These are phyloP conservation scores for Rhamphomyia laevipes DNA, from an alignment of 2,888 invertebrate species.

Conservation along the genomic window DNA sequence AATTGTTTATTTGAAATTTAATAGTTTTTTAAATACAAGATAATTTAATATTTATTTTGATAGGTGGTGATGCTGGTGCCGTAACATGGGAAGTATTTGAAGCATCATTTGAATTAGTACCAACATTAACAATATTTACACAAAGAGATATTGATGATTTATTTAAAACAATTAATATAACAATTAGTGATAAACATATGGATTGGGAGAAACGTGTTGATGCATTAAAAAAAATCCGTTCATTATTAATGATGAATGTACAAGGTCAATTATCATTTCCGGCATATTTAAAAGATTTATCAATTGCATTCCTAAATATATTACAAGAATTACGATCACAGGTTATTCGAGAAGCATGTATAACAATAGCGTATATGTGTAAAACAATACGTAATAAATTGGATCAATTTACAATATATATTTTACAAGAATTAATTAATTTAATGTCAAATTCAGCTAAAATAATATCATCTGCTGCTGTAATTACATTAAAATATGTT, in stretches of 20 bases:
- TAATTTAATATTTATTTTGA: background rate
- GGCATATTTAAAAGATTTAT: constrained; percentile 63
- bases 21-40: background rate
- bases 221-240: constrained; percentile 76
- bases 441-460: constrained; percentile 93
- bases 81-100: constrained; percentile 83
- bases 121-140: constrained; percentile 72
- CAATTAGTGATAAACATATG: constrained; percentile 66
- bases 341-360: constrained; percentile 87
- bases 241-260: constrained; percentile 71
- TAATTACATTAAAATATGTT: constrained; percentile 77
- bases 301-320: constrained; percentile 67
- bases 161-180: constrained; percentile 59
- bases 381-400: constrained; percentile 71
- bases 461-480: constrained; percentile 83
- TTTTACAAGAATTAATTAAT: constrained; percentile 73
- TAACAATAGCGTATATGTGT: constrained; percentile 85
- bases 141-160: constrained; percentile 72
- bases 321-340: constrained; percentile 81
- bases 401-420: constrained; percentile 74
- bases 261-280: constrained; percentile 54
- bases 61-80: constrained; percentile 60
- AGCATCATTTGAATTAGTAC: constrained; percentile 71
- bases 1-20: background rate
- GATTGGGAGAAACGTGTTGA: constrained; percentile 96